Percentiles rank a stretch among this genome's conserved stretches.
Evolutionary conservation across 2,797 vertebrate species (phyloP).

Genomic region (Paguma larvata): DNA sequence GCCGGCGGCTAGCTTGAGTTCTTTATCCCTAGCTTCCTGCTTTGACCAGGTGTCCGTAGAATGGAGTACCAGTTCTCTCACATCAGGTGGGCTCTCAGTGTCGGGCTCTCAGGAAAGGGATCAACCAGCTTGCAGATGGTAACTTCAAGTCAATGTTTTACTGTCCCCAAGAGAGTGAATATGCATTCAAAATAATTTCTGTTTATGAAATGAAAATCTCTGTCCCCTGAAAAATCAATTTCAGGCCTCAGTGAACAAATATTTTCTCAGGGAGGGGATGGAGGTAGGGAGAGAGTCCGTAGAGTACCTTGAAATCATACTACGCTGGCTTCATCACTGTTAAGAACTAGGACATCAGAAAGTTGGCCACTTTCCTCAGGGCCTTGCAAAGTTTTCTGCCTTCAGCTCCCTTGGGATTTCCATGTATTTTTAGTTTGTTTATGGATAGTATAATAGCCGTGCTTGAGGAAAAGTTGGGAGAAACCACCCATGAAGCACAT

Average conservation of each 20-base stretch:
- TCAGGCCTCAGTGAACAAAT: conserved; percentile 78
- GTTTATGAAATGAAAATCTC: conserved; percentile 72
- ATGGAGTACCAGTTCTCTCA: background rate
- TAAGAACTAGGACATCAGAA: conserved; percentile 46
- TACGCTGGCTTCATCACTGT: background rate
- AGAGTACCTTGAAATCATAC: conserved; percentile 58
- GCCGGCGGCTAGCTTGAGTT: background rate
- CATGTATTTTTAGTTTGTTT: conserved; percentile 82
- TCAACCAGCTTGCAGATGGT: conserved; percentile 20
- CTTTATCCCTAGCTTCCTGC: background rate
- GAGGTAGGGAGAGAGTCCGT: background rate
- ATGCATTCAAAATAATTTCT: conserved; percentile 68
- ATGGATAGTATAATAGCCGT: conserved; percentile 67
- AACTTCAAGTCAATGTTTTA: conserved; percentile 51
- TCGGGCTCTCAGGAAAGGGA: background rate
- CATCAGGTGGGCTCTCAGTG: background rate
- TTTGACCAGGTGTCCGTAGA: background rate
- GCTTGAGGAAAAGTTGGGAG: conserved; percentile 74
- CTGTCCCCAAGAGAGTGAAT: conserved; percentile 51
- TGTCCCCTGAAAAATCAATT: conserved; percentile 77
- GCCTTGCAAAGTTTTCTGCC: conserved; percentile 49
- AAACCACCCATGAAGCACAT: conserved; percentile 77
- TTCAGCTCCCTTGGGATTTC: conserved; percentile 72
- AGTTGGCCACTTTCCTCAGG: conserved; percentile 52
- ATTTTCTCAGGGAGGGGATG: conserved; percentile 42